Base-by-base conservation (phyloP, 2,888 invertebrate species). In the Myopa tessellatipennis region DNA sequence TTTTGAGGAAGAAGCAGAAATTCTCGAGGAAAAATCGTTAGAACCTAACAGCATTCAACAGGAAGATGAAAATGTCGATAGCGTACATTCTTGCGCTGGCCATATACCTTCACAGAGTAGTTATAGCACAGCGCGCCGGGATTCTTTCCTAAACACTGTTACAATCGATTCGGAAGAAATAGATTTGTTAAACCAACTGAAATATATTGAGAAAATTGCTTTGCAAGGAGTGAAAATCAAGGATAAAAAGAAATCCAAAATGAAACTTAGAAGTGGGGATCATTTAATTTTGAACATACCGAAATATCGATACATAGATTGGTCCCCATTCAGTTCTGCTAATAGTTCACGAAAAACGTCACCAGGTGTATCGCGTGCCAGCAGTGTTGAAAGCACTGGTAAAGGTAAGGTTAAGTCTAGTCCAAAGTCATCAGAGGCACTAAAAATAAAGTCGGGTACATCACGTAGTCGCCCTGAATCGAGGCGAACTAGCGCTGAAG, bases 1-100 rank as follows among this genome's bases (percentile, higher is more conserved):
- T 83, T 92, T 92, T 78, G 94, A 95, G 81, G 93, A 93, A 86
- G 92, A 92, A 87, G 91, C 91, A 0, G 92, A 91, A 83, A 90
- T 92, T 80, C 88, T 92, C 3, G 92, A 92, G 86, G 92, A 92
- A 79, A 92, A 92, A 84, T 88, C 91, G 0, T 85, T 92, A n/a
- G 85, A 85, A 67, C 84, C 85, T 0, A 83, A 84, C 14, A 83
- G 85, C 38, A 90, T 90, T 40, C 90, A 91, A 12, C 85, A 83
- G 45, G 92, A 92, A 80, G 91, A 91, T 1, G 92, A 92, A 82
- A 91, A 91, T 77, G 91, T 87, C 1, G 88, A 89, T 68, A 89
- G 88, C 74, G 80, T 89, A 14, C 89, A 89, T 78, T 89, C 89
- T 2, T 89, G 89, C 80, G 87, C 85, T 5, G 89, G 92, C 45